These are phyloP conservation scores for Sparidentex hasta DNA, from an alignment of 2,797 vertebrate genomes.

Conservation along the genomic window DNA sequence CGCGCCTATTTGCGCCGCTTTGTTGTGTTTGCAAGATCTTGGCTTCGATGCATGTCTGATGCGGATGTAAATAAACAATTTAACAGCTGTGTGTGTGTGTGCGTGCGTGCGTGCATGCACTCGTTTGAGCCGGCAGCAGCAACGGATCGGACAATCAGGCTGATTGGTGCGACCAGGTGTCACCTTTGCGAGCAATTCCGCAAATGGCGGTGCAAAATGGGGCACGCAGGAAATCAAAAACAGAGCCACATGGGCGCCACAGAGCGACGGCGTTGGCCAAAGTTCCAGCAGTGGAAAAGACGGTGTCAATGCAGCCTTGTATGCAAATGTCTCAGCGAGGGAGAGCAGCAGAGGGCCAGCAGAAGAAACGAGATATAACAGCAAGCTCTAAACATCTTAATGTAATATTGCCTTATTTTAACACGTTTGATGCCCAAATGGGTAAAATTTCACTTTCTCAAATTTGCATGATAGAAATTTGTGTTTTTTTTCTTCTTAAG, in stretches of 20 bases:
- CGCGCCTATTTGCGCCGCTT: conserved; percentile 21
- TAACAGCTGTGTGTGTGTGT: conserved; percentile 1
- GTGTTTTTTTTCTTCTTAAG: not conserved
- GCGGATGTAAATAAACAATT: conserved; percentile 33
- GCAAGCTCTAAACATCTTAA: too few species aligned
- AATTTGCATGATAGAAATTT: not conserved
- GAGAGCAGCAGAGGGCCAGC: not conserved
- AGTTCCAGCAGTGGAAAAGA: conserved; percentile 13
- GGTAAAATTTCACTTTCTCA: not conserved
- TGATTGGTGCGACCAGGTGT: conserved; percentile 47
- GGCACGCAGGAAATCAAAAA: not conserved
- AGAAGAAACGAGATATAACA: not conserved
- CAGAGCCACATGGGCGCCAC: not conserved
- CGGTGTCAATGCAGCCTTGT: not conserved
- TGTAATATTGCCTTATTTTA: not conserved
- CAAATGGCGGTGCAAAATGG: not conserved
- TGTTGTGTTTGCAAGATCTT: conserved; percentile 22
- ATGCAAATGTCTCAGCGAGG: conserved; percentile 11
- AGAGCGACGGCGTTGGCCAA: not conserved
- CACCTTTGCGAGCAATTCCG: conserved; percentile 14
- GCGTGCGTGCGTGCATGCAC: not conserved
- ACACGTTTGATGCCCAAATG: not conserved
- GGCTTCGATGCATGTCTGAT: not conserved
- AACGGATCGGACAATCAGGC: conserved; percentile 28
- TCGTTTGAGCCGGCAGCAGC: not conserved